A percentile compares a stretch with the other conserved stretches of the same genome.
Conservation (phyloP, 2,797 vertebrate species). For the Acanthurus leucopareius region DNA sequence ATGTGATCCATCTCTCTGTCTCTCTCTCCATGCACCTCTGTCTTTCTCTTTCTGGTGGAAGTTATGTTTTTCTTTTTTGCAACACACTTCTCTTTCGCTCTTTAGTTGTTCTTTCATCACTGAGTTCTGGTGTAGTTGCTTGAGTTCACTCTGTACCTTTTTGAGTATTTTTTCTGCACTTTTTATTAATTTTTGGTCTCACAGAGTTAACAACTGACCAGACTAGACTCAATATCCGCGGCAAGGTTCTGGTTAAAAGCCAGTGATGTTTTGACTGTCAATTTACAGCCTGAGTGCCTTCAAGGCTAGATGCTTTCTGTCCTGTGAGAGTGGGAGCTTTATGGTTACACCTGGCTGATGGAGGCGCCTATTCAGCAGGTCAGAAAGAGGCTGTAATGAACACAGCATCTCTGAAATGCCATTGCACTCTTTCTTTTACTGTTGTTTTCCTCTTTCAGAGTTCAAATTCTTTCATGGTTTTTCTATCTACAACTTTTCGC, state of each 20-base stretch:
- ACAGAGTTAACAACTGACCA: conserved; percentile 38
- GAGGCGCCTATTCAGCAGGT: conserved; percentile 51
- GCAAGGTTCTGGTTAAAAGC: conserved; percentile 66
- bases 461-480: conserved; percentile 28
- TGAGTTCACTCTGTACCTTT: conserved; percentile 27
- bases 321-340: conserved; percentile 54
- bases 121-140: conserved; percentile 13
- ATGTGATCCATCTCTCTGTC: not conserved
- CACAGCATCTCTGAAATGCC: conserved; percentile 42
- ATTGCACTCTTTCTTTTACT: conserved; percentile 20
- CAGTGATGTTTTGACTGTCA: conserved; percentile 59
- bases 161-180: not conserved
- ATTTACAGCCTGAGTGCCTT: conserved; percentile 69
- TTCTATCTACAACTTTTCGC: conserved; percentile 19
- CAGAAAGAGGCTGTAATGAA: conserved; percentile 52
- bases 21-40: not conserved
- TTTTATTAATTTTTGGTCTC: conserved; percentile 20
- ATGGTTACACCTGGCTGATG: conserved; percentile 56
- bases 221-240: conserved; percentile 29
- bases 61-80: not conserved
- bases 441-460: conserved; percentile 24
- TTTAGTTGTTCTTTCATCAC: conserved; percentile 11
- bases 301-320: conserved; percentile 60
- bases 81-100: not conserved
- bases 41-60: not conserved